These are phyloP conservation scores for Galemys pyrenaicus DNA, from an alignment of 2,113 vertebrate species.

Conservation along the genomic window DNA sequence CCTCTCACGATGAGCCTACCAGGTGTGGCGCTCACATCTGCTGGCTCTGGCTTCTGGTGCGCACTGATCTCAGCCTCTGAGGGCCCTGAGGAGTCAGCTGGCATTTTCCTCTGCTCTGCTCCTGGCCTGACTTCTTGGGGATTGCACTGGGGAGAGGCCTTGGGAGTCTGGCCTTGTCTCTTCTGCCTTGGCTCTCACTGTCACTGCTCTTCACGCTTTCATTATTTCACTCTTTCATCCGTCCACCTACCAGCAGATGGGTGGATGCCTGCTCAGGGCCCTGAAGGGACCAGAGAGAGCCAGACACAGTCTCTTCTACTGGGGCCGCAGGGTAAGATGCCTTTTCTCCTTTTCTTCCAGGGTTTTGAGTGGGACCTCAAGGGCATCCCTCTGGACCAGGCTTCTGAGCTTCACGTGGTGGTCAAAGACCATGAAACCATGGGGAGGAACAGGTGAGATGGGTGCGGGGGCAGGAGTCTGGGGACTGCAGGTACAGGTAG, in stretches of 20 bases:
- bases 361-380: slow-evolving; percentile 99
- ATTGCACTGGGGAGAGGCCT: neutral
- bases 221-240: neutral
- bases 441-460: slow-evolving; percentile 94
- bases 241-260: neutral
- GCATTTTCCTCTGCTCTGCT: neutral
- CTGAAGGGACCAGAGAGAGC: no score
- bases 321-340: rapidly evolving
- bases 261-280: neutral
- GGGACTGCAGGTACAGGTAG: neutral
- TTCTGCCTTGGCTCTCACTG: neutral
- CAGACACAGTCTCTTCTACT: neutral
- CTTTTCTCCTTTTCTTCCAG: slow-evolving; percentile 76
- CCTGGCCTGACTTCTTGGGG: neutral
- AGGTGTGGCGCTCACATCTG: neutral
- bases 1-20: neutral
- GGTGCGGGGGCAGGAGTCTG: neutral
- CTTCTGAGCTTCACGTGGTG: slow-evolving; percentile 92
- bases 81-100: neutral
- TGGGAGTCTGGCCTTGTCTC: neutral
- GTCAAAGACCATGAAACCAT: slow-evolving; percentile 98
- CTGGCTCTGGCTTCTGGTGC: no score
- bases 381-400: slow-evolving; percentile 91
- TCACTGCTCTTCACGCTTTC: neutral
- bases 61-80: neutral